Base-by-base conservation (phyloP, 2,113 vertebrate genomes). In the Heterochromis multidens region DNA sequence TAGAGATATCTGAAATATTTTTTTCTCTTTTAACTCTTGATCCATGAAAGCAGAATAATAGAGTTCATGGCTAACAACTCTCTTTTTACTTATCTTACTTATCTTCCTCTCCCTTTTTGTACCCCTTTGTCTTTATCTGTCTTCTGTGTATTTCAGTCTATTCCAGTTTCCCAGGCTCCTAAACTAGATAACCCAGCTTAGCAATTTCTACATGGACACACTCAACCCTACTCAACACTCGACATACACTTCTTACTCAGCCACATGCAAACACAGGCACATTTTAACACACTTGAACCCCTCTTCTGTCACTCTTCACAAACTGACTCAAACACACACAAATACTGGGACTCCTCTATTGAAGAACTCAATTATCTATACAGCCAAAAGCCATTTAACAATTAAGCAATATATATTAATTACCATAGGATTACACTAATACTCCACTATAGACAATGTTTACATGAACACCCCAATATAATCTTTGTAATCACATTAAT, bases 151-250 rank as follows among this genome's bases (percentile, higher is more conserved):
- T 92, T 92, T 91, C 16, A 27, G 54, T 29, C 82, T 78, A 82
- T 81, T 90, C 83, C 86, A 90, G 88, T 92, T 94, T 95, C 92
- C 92, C 91, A 93, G 88, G 88, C 87, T 63, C 88, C 87, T 78
- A 83, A 79, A 89, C 78, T 91, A 92, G 91, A 95, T 94, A 94
- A 93, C 91, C 56, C 81, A 77, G 83, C 43, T 93, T 80, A 90
- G 88, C 72, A 77, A 88, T 92, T 92, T 91, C 92, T 84, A 91
- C 88, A 88, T 77, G 3, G 40, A 72, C 9, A 72, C 65, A 72
- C 25, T 23, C 35, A 23, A 37, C 61, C 61, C 33, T 72, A 72
- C 25, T 23, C 35, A 23, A 37, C 61, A 33, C 33, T 72, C 14
- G 27, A 90, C 83, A 79, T 79, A 87, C 84, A 86, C 81, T 60